Conservation (phyloP, 2,888 invertebrate genomes). For the Dynastes tityus region DNA sequence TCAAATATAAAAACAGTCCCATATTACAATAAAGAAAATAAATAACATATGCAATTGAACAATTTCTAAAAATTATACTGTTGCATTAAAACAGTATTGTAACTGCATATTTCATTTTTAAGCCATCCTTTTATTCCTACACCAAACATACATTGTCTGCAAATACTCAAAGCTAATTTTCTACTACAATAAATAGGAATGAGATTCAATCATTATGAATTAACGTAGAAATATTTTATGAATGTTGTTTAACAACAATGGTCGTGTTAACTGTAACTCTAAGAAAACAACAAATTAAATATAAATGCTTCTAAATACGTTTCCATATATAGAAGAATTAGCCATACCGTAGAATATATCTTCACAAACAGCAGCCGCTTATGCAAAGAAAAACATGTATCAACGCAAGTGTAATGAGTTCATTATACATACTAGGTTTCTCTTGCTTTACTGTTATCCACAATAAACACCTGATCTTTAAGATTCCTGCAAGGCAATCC, state of each 20-base stretch:
- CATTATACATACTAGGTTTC: constrained; percentile 28
- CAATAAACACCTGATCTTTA: constrained; percentile 37
- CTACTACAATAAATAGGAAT: too few relatives aligned
- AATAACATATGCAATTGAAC: too few relatives aligned
- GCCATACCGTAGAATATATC: background rate
- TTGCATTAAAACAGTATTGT: too few relatives aligned
- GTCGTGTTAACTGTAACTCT: background rate
- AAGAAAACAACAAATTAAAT: background rate
- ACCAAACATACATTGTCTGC: too few relatives aligned
- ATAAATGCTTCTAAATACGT: background rate
- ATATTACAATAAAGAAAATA: too few relatives aligned
- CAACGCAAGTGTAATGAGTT: constrained; percentile 5
- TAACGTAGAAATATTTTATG: background rate
- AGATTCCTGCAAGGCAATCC: constrained; percentile 33
- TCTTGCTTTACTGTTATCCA: constrained; percentile 27
- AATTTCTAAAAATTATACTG: too few relatives aligned
- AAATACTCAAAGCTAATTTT: too few relatives aligned
- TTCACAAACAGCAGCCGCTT: background rate
- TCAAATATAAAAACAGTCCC: too few relatives aligned
- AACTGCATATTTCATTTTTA: too few relatives aligned
- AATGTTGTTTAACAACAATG: background rate
- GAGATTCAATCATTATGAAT: too few relatives aligned
- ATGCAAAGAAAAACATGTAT: background rate
- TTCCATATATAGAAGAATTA: background rate
- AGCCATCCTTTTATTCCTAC: too few relatives aligned